These are phyloP conservation scores for Boulengeromyrus knoepffleri DNA, from an alignment of 2,113 vertebrate species.

Conservation along the genomic window DNA sequence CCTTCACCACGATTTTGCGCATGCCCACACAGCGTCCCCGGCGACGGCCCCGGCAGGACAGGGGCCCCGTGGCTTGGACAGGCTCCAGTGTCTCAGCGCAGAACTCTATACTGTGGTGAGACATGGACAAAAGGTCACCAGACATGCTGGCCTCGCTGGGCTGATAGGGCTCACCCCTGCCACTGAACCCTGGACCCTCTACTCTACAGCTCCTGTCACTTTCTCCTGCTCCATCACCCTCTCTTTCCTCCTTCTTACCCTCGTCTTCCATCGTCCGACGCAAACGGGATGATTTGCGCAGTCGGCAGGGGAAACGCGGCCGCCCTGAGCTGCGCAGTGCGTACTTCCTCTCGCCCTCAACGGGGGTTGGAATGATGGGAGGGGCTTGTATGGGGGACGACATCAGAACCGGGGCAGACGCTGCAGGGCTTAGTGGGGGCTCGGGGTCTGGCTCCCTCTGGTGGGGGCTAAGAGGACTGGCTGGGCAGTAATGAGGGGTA, in stretches of 20 bases:
- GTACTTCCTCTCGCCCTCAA: constrained; percentile 75
- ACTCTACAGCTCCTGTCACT: constrained; percentile 32
- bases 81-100: constrained; percentile 6
- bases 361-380: constrained; percentile 35
- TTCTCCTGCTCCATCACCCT: constrained; percentile 22
- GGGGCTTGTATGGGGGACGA: constrained; percentile 21
- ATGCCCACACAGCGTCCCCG: constrained; percentile 68
- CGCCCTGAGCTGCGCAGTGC: constrained; percentile 87
- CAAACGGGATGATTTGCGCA: constrained; percentile 72
- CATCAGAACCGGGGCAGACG: constrained; percentile 23
- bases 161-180: constrained; percentile 40
- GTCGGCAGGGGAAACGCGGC: constrained; percentile 85
- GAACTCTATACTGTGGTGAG: background rate
- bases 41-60: constrained; percentile 42
- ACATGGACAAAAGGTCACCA: background rate
- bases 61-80: background rate
- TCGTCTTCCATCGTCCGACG: constrained; percentile 50
- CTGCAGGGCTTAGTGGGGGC: constrained; percentile 16
- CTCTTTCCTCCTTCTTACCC: constrained; percentile 36
- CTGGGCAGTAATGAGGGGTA: constrained; percentile 10
- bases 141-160: constrained; percentile 13
- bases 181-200: constrained; percentile 37
- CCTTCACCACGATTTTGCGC: constrained; percentile 91
- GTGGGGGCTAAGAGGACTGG: background rate
- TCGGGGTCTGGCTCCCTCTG: constrained; percentile 30